Conservation (phyloP, 2,113 vertebrate genomes). For the Halcyon malimbica region DNA sequence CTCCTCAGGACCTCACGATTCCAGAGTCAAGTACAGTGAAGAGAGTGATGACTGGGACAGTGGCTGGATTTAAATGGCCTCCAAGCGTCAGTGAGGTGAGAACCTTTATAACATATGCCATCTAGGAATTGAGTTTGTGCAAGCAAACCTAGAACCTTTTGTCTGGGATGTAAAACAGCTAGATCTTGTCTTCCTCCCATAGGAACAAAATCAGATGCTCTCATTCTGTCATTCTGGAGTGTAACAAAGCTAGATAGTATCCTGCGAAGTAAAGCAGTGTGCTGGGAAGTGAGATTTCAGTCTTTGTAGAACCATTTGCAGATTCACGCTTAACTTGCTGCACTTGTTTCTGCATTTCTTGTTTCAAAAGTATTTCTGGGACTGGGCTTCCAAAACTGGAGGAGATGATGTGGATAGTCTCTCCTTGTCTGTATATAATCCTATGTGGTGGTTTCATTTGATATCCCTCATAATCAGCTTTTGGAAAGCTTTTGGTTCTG, state of each 20-base stretch:
- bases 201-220: background rate
- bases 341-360: background rate
- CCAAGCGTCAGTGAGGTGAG: conserved; percentile 87
- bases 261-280: background rate
- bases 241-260: background rate
- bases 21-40: conserved; percentile 94
- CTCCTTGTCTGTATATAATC: background rate
- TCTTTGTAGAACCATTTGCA: background rate
- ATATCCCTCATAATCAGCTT: background rate
- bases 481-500: background rate
- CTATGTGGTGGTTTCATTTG: background rate
- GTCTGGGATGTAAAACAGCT: background rate
- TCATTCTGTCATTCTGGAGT: background rate
- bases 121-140: background rate
- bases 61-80: conserved; percentile 95
- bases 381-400: background rate
- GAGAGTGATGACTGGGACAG: conserved; percentile 90
- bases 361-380: background rate
- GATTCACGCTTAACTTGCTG: background rate
- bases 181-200: background rate
- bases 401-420: background rate
- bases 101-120: background rate
- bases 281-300: background rate
- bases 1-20: conserved; percentile 89
- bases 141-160: background rate